Base-by-base conservation (phyloP, 2,113 vertebrate species). In the Pyxicephalus adspersus region DNA sequence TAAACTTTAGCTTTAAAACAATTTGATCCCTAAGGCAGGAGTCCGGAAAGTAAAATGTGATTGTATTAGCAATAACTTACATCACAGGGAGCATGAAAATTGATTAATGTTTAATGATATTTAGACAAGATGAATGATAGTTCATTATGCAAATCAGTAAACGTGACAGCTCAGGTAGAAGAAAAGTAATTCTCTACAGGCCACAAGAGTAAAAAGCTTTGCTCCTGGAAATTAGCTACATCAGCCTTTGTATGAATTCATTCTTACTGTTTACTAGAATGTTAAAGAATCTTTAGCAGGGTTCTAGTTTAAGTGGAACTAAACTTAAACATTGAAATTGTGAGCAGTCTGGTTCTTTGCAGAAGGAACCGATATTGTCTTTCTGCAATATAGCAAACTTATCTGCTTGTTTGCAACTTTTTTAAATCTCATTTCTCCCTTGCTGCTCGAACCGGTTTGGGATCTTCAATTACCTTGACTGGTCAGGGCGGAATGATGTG, bases 101-200 rank as follows among this genome's bases (percentile, higher is more conserved):
- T 78, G 64, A 67, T 78, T 66, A 78, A 78, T 66, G n/a, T 57
- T 57, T 78, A 67, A 78, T 66, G 25, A 38, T 78, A 78, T 78
- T 78, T 66, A 66, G 64, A 57, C 63, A 78, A 57, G 64, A 66
- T 78, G 76, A 78, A 66, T 78, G 76, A 78, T 78, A 66, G 76
- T 26, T 20, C 51, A 29, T 29, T 22, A 57, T 78, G 29, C 26
- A 67, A 78, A 78, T 78, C 66, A 66, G 76, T 57, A 67, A 78
- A 66, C 22, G 64, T 55, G 76, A 78, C 51, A 66, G 31, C 51
- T 28, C 19, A 55, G 55, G 20, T 78, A 66, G 55, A 65, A 52
- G 25, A 52, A 65, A 22, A 55, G 61, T 55, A 77, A 77, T 66
- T n/a, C 76, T 66, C 76, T 29, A 66, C n/a, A 66, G 61, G 45